phyloP scores from a whole-genome alignment of 2,113 vertebrate genomes.

The Lepidothrix coronata region DNA sequence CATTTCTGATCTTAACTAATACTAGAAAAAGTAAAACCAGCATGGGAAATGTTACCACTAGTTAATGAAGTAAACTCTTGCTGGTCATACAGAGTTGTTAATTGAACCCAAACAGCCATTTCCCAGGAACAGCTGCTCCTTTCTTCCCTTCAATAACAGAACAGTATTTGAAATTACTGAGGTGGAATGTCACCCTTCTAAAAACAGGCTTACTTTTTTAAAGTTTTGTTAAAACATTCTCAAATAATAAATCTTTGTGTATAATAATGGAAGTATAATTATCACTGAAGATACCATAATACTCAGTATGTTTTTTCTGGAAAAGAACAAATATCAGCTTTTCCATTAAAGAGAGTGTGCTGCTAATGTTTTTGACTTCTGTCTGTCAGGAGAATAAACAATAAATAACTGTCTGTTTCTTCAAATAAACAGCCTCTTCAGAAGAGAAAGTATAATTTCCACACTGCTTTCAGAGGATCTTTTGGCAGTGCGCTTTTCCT shows the following conservation, averaged over 20 bases:
- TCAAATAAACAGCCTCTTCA: not conserved
- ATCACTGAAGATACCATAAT: not conserved
- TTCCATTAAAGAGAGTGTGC: not conserved
- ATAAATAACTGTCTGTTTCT: not conserved
- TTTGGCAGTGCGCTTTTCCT: not conserved
- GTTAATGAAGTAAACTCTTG: constrained; percentile 65
- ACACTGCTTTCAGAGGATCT: not conserved
- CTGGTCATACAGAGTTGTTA: constrained; percentile 24
- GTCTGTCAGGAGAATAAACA: constrained; percentile 2
- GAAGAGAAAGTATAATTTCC: not conserved
- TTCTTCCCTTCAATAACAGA: not conserved
- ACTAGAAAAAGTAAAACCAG: constrained; percentile 66
- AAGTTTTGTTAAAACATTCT: not conserved
- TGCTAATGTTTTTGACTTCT: not conserved
- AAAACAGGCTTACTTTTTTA: not conserved
- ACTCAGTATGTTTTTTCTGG: not conserved
- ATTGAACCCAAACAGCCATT: not conserved
- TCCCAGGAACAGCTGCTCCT: not conserved
- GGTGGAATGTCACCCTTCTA: not conserved
- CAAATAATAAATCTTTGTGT: not conserved
- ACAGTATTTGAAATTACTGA: not conserved
- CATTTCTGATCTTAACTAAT: constrained; percentile 47
- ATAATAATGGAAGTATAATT: not conserved
- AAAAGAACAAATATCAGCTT: not conserved
- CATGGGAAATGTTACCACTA: constrained; percentile 53